Evolutionary conservation across 1,140 invertebrate species (phyloP).

Genomic region (Bombus superbus): DNA sequence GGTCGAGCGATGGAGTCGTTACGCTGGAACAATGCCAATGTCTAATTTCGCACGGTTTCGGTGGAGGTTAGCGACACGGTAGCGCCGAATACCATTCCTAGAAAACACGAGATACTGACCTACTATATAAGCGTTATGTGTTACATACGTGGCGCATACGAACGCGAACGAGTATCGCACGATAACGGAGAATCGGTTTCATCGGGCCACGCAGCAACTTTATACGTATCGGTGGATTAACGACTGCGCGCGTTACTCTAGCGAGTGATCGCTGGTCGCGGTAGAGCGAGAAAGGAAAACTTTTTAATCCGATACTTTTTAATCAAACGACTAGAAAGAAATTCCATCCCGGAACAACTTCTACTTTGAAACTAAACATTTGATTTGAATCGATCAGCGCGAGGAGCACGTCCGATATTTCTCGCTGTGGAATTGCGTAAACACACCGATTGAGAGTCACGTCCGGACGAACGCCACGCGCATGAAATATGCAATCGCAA

Average conservation of each 20-base stretch:
- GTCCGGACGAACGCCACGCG: neutral
- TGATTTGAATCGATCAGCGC: neutral
- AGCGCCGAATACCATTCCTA: conserved; percentile 40
- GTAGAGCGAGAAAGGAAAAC: conserved; percentile 1
- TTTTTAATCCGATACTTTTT: conserved; percentile 29
- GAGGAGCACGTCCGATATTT: conserved; percentile 3
- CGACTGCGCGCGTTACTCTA: neutral
- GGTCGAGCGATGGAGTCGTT: conserved; percentile 65
- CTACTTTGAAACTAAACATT: neutral
- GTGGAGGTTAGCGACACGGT: conserved; percentile 34
- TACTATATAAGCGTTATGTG: conserved; percentile 8
- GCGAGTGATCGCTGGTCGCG: neutral
- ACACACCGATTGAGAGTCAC: conserved; percentile 10
- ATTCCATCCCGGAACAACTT: neutral
- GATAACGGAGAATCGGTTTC: conserved; percentile 39
- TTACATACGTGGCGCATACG: neutral
- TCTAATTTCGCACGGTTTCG: conserved; percentile 63
- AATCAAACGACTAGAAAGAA: conserved; percentile 19
- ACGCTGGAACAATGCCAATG: conserved; percentile 64
- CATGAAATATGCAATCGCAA: conserved; percentile 2
- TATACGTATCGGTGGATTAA: conserved; percentile 25
- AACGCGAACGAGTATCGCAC: neutral
- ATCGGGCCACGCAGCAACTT: conserved; percentile 32
- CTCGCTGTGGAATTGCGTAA: conserved; percentile 12
- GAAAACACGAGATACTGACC: conserved; percentile 45